Base-by-base conservation (phyloP, 2,888 invertebrate genomes). In the Homarus gammarus region DNA sequence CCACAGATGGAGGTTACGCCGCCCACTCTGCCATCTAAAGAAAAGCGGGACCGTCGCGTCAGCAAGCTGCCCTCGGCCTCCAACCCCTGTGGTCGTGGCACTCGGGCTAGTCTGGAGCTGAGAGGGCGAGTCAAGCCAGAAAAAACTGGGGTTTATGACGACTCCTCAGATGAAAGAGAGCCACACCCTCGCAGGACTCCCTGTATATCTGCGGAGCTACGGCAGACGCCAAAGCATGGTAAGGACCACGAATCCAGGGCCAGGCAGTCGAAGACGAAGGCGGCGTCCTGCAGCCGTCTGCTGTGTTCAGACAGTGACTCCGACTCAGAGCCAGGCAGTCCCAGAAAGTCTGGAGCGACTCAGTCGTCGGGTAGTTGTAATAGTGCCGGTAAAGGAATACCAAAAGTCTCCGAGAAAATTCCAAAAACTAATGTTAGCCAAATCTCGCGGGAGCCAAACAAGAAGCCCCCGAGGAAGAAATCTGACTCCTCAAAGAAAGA, bases 91-190 rank as follows among this genome's bases (percentile, higher is more conserved):
- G n/a, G 64, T n/a, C 77, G 73, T 27, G 83, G 40, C 2, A 3
- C 73, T 18, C 75, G 88, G 22, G 33, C 61, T 18, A 56, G 40
- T n/a, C 38, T 44, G 36, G 88, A 88, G 49, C 33, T 40, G 12
- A 61, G 79, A 56, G 68, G 64, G 22, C 78, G 79, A 33, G 51
- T 18, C 27, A 68, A 77, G 51, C 56, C 27, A 18, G 77, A 68
- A 40, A 78, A 86, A 36, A 31, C 27, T 0, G 82, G 61, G 12
- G 64, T 38, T 31, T 83, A 83, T 27, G 83, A 83, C 18, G 83
- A 88, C 83, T 79, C 79, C 70, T 88, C 88, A 10, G 88, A 78
- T 12, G 88, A 77, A 22, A 78, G 56, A 31, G 77, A 83, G 31
- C 64, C 82, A 15, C 88, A 70, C 31, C 88, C n/a, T 3, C 75